phyloP scores from a whole-genome alignment of 2,113 vertebrate species.

The Strigops habroptila region DNA sequence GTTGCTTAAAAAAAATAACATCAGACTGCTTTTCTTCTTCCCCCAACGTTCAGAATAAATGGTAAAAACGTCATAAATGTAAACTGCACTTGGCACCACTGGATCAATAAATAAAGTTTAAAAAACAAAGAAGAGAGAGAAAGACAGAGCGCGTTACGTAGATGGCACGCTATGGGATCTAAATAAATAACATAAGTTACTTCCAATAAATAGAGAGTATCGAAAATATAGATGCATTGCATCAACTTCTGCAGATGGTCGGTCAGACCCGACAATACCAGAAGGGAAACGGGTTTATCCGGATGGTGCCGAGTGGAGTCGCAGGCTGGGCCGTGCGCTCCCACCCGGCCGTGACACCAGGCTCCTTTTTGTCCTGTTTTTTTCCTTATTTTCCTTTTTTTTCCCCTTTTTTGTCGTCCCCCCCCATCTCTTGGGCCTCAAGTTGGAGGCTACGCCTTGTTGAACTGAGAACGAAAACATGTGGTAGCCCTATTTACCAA shows the following conservation, averaged over 20 bases:
- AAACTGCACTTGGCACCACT: slow-evolving; percentile 43
- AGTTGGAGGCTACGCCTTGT: background rate
- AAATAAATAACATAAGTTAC: slow-evolving; percentile 74
- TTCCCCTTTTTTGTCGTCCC: background rate
- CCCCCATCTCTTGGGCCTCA: background rate
- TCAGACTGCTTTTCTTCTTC: background rate
- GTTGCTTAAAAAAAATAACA: background rate
- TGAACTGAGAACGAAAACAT: background rate
- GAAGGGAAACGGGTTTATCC: background rate
- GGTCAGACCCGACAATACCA: background rate
- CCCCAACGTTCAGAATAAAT: background rate
- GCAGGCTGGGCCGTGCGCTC: accelerated
- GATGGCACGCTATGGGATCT: slow-evolving; percentile 35
- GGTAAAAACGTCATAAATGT: slow-evolving; percentile 48
- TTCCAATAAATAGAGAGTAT: slow-evolving; percentile 66
- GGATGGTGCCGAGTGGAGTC: background rate
- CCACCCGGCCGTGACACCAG: background rate
- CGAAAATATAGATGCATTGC: slow-evolving; percentile 63
- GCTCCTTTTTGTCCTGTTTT: background rate
- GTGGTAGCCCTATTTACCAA: background rate
- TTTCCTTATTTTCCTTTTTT: accelerated
- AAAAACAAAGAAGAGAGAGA: background rate
- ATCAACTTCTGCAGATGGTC: slow-evolving; percentile 43
- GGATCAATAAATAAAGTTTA: slow-evolving; percentile 57
- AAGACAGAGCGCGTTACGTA: background rate